A percentile compares a stretch with the other conserved stretches of the same genome.
Conservation (phyloP, 2,113 vertebrate genomes). For the Phylloscopus trochilus region DNA sequence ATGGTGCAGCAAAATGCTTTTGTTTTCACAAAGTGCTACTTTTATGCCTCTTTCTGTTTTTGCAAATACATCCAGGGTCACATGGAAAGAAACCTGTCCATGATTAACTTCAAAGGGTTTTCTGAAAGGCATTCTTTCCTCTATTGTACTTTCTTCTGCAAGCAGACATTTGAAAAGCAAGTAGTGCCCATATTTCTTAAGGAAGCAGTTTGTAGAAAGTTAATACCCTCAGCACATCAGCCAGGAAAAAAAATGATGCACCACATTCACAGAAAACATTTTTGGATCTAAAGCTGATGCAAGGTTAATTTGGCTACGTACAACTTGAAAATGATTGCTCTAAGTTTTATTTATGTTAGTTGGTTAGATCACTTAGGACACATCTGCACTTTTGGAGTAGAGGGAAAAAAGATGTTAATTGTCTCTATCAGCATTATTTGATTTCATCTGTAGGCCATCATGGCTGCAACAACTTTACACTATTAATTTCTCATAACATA, state of each 20-base stretch:
- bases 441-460: not conserved
- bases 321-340: not conserved
- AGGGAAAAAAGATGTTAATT: not conserved
- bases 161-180: not conserved
- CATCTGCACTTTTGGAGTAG: not conserved
- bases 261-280: not conserved
- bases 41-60: not conserved
- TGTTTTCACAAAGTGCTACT: not conserved
- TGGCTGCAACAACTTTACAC: not conserved
- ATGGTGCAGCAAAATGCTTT: not conserved
- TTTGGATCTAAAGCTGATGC: not conserved
- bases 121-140: not conserved
- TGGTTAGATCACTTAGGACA: not conserved
- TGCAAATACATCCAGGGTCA: not conserved
- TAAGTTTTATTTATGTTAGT: not conserved
- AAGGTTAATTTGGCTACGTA: not conserved
- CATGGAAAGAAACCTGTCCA: not conserved
- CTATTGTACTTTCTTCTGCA: not conserved
- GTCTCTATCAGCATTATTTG: not conserved
- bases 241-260: not conserved
- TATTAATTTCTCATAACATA: not conserved
- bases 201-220: not conserved
- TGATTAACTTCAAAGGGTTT: not conserved
- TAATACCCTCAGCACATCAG: not conserved
- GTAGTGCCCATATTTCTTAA: not conserved